These are phyloP conservation scores for Trochalopteron elliotii DNA, from an alignment of 2,113 vertebrate genomes.

Conservation along the genomic window DNA sequence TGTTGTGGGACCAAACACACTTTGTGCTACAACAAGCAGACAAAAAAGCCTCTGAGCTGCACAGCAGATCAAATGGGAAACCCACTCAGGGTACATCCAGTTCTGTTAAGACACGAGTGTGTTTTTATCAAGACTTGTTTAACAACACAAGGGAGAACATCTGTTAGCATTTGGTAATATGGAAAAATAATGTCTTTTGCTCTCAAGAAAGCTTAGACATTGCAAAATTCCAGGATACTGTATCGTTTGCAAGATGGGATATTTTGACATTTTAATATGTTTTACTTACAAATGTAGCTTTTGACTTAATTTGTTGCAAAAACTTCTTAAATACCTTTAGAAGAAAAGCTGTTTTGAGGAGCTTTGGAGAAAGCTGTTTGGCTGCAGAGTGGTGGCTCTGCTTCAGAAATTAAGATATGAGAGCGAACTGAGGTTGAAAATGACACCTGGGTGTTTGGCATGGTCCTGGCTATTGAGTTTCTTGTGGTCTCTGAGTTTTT, in stretches of 20 bases:
- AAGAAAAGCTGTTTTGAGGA: not conserved
- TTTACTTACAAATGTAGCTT: not conserved
- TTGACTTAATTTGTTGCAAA: not conserved
- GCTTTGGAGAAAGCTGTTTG: not conserved
- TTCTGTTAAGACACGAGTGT: not conserved
- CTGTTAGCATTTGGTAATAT: not conserved
- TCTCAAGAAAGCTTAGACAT: not conserved
- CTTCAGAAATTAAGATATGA: not conserved
- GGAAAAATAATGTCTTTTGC: not conserved
- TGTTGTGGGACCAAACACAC: not conserved
- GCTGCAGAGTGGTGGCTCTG: not conserved
- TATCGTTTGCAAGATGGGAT: not conserved
- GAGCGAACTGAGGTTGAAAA: not conserved
- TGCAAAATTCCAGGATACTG: not conserved
- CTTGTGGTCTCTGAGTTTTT: not conserved
- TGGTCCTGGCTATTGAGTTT: not conserved
- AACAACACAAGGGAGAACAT: conserved; percentile 26
- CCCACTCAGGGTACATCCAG: not conserved
- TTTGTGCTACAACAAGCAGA: not conserved
- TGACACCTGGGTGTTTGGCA: not conserved
- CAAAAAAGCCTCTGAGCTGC: not conserved
- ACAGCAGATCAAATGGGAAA: conserved; percentile 7
- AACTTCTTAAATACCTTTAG: not conserved
- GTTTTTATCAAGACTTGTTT: conserved; percentile 15
- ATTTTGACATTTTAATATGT: not conserved